Percentiles rank a stretch among this genome's conserved stretches.
These are phyloP conservation scores for Gymnoscopelus braueri DNA, from an alignment of 2,797 vertebrate species.

Conservation along the genomic window DNA sequence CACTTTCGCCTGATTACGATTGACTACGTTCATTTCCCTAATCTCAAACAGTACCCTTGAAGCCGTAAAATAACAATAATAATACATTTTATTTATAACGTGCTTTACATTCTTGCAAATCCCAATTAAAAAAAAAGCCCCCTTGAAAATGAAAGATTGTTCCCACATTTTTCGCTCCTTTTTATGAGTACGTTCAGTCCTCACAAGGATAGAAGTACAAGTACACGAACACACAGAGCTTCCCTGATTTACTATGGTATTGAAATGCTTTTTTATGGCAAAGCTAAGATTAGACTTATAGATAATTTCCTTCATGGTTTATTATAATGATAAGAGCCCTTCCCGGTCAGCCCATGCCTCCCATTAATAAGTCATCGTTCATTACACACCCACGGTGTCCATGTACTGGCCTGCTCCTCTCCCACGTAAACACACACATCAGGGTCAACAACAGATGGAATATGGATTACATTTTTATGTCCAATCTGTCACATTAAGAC, in stretches of 20 bases:
- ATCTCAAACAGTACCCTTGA: no score
- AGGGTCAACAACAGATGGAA: conserved; percentile 10
- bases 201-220: no score
- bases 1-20: no score
- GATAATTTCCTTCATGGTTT: conserved; percentile 5
- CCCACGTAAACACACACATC: conserved; percentile 1
- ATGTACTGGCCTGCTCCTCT: conserved; percentile 1
- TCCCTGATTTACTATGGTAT: conserved; percentile 1
- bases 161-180: no score
- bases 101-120: no score
- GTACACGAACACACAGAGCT: background rate
- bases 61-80: no score
- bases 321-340: background rate
- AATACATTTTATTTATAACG: no score
- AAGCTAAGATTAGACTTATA: conserved; percentile 5
- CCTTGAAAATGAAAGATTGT: no score
- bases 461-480: conserved; percentile 16
- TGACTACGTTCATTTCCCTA: no score
- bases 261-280: background rate
- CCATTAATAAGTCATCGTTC: background rate
- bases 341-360: background rate
- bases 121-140: no score
- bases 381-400: background rate
- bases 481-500: background rate
- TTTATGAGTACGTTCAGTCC: no score